Conservation (phyloP, 2,113 vertebrate species). For the Engystomops pustulosus region DNA sequence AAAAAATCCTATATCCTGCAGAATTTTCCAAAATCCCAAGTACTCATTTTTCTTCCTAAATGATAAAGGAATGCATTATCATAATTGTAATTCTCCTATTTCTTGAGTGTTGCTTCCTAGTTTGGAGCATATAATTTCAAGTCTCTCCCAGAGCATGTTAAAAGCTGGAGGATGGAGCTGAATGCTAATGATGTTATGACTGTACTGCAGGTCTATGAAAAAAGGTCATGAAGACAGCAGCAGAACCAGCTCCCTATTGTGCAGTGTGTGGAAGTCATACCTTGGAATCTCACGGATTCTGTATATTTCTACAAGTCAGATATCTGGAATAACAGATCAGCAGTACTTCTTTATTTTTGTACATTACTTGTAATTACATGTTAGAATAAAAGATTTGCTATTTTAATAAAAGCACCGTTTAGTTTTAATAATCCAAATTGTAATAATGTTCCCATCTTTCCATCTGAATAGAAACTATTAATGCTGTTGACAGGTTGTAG, state of each 20-base stretch:
- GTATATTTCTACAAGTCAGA: conserved; percentile 36
- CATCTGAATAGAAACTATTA: conserved; percentile 5
- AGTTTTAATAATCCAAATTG: neutral
- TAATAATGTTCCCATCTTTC: neutral
- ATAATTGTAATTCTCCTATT: conserved; percentile 17
- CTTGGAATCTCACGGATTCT: conserved; percentile 51
- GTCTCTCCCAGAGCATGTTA: conserved; percentile 31
- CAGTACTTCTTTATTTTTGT: conserved; percentile 18
- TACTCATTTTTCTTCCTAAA: conserved; percentile 23
- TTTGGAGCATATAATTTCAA: conserved; percentile 31
- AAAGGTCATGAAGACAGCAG: conserved; percentile 55
- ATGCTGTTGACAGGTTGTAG: too few relatives aligned
- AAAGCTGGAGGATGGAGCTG: conserved; percentile 29
- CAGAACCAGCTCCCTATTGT: conserved; percentile 21
- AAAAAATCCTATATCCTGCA: too few relatives aligned
- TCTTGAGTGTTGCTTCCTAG: conserved; percentile 35
- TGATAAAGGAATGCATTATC: conserved; percentile 37
- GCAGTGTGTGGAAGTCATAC: conserved; percentile 46
- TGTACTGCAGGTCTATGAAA: conserved; percentile 43
- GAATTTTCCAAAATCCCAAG: neutral
- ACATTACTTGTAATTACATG: neutral
- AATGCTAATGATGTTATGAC: conserved; percentile 50
- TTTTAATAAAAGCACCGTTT: neutral
- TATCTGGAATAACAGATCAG: conserved; percentile 41
- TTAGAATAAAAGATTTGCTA: conserved; percentile 8